Base-by-base conservation (phyloP, 2,113 vertebrate species). In the Microtus pennsylvanicus region DNA sequence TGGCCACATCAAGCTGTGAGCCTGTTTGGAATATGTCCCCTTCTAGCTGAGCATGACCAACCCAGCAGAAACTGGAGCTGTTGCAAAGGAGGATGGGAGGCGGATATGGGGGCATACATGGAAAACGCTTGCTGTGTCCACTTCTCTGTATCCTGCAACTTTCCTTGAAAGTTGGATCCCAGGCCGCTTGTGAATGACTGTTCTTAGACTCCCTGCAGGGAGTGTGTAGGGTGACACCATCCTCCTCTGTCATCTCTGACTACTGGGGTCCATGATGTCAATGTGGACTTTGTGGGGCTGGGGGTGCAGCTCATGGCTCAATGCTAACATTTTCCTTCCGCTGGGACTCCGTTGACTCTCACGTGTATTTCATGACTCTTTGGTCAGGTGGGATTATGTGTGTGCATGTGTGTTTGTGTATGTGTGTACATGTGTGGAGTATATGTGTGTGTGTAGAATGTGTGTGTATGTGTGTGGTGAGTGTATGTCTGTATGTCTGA, bases 321-420 rank as follows among this genome's bases (percentile, higher is more conserved):
- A 1, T 0, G 42, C 76, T 38, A 3, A 4, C 24, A 0, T 67
- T 50, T 14, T 1, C 63, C 35, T 45, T 70, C 63, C 70, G 0
- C 35, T 0, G 10, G 0, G 1, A 1, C 45, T 3, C 38, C 30
- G 0, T 17, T 52, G 35, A 33, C 21, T 38, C 7, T 38, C 89
- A 5, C 9, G 63, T 72, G 6, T 38, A 38, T 70, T 58, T 26
- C 88, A 5, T 30, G 78, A 69, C 85, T 86, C 75, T 35, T 5
- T 13, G 13, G 75, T 38, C 82, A 21, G 70, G 28, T 35, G 47
- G 10, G 28, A 28, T 45, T 76, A 24, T 76, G 24, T 11, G 38
- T 45, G 42, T 45, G 22, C 26, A 26, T 76, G 19, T 77, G 24
- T 45, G 38, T 76, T 16, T 76, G 74, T 45, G 38, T 76, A 35